phyloP scores from a whole-genome alignment of 2,113 vertebrate species.

The Pachypanchax playfairii region DNA sequence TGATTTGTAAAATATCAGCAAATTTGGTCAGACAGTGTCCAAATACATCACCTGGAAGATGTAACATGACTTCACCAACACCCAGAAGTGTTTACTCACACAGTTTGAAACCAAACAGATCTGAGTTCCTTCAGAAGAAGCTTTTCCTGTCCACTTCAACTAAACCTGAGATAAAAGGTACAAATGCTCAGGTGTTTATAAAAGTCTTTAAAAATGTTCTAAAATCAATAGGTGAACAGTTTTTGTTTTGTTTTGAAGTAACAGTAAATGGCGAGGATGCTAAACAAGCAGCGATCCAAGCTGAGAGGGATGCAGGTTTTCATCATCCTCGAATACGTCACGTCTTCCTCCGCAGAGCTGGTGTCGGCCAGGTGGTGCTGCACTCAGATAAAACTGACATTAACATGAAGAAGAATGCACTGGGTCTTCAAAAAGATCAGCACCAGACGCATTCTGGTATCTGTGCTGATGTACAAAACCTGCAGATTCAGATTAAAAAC shows the following conservation, averaged over 20 bases:
- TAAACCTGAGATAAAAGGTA: slow-evolving; percentile 28
- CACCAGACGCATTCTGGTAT: neutral
- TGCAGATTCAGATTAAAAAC: too few relatives aligned
- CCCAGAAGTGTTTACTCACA: slow-evolving; percentile 9
- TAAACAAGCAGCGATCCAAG: slow-evolving; percentile 21
- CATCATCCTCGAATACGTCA: slow-evolving; percentile 51
- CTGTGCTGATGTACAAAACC: slow-evolving; percentile 7
- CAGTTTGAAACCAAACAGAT: neutral
- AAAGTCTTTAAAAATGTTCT: neutral
- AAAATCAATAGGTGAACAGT: neutral
- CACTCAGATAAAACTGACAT: slow-evolving; percentile 31
- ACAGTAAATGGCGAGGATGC: neutral
- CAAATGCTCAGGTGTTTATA: neutral
- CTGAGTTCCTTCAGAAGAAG: slow-evolving; percentile 23
- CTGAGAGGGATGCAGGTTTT: slow-evolving; percentile 48
- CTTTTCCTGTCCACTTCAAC: neutral
- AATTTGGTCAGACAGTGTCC: slow-evolving; percentile 9
- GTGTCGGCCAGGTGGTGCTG: slow-evolving; percentile 58
- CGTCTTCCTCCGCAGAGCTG: slow-evolving; percentile 75
- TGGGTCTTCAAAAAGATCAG: slow-evolving; percentile 56
- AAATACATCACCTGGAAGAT: slow-evolving; percentile 5
- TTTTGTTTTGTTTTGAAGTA: neutral
- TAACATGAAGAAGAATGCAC: slow-evolving; percentile 55
- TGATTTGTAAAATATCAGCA: slow-evolving; percentile 26
- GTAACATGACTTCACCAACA: slow-evolving; percentile 4